Evolutionary conservation across 2,113 vertebrate species (phyloP).

Genomic region (Danionella cerebrum): DNA sequence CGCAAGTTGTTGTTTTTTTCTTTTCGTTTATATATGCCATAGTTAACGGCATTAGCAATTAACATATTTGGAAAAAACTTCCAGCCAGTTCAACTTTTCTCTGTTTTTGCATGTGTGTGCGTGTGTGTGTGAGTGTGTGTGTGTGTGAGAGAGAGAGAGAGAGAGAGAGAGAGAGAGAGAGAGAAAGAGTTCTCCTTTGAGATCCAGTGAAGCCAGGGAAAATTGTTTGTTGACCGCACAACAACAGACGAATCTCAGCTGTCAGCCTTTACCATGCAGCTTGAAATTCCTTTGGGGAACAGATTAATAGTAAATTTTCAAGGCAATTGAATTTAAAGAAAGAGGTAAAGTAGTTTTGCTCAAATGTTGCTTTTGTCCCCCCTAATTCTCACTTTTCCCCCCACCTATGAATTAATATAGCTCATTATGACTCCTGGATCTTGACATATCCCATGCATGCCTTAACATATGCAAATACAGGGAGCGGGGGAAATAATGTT

Average conservation of each 20-base stretch:
- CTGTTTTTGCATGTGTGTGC: slow-evolving; percentile 66
- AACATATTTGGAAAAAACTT: slow-evolving; percentile 67
- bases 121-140: neutral
- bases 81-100: slow-evolving; percentile 63
- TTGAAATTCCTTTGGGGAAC: slow-evolving; percentile 69
- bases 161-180: slow-evolving; percentile 59
- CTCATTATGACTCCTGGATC: slow-evolving; percentile 22
- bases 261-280: slow-evolving; percentile 57
- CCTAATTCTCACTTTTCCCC: slow-evolving; percentile 33
- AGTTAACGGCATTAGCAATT: slow-evolving; percentile 44
- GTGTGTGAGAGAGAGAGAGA: slow-evolving; percentile 61
- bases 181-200: slow-evolving; percentile 63
- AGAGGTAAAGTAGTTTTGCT: slow-evolving; percentile 12
- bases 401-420: slow-evolving; percentile 34
- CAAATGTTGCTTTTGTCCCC: slow-evolving; percentile 40
- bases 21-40: neutral
- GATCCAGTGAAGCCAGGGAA: slow-evolving; percentile 73
- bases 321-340: slow-evolving; percentile 48
- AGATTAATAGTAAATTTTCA: slow-evolving; percentile 74
- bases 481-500: slow-evolving; percentile 35
- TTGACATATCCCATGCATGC: slow-evolving; percentile 28
- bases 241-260: slow-evolving; percentile 63
- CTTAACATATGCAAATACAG: slow-evolving; percentile 45
- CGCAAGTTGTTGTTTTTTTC: neutral
- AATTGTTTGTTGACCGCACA: slow-evolving; percentile 77